Evolutionary conservation across 2,888 invertebrate genomes (phyloP), one percentile per base, ranked within the genome.

Genomic region (Drosophila meridionalis): DNA sequence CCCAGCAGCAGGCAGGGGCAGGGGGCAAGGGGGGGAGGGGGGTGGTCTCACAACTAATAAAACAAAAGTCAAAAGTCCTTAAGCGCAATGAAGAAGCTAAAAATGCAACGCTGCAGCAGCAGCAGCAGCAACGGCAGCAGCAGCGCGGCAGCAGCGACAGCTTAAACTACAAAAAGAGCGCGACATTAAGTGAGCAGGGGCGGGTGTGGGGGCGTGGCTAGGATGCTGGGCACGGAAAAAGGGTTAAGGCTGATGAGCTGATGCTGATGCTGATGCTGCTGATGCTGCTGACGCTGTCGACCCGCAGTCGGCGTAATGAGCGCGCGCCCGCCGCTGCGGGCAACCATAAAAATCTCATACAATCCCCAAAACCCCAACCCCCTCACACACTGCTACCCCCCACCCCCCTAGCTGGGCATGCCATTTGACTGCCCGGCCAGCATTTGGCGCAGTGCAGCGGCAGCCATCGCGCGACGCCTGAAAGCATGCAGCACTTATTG

Each of bases 21-120:
- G 43, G 0, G 4, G 48, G 2, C 20, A 20, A 20, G n/a, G n/a
- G 30, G 12, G 38, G 32, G 40, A 12, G 67, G 50, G 36, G 50
- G 7, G 30, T 48, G 73, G 69, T 85, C 76, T 84, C 88, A 90
- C 87, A 89, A 91, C 90, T 91, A 91, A 90, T 91, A 91, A 91
- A 91, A 91, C 91, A 91, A 91, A 91, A 91, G 90, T 91, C 90
- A 89, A 88, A 91, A 91, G 91, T 91, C 90, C 91, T 91, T 91
- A 91, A 91, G 91, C 91, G 90, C 90, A 90, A 90, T 90, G 90
- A 91, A 87, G 87, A 89, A 87, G 88, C 87, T 86, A 88, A 87
- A 88, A 88, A 85, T 87, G 86, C 86, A 87, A 87, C 86, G 88
- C 87, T 77, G 85, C 83, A 85, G 50, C 68, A 12, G 59, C 50